Evolutionary conservation across 1,140 invertebrate genomes (phyloP).

Genomic region (Drosophila santomea): DNA sequence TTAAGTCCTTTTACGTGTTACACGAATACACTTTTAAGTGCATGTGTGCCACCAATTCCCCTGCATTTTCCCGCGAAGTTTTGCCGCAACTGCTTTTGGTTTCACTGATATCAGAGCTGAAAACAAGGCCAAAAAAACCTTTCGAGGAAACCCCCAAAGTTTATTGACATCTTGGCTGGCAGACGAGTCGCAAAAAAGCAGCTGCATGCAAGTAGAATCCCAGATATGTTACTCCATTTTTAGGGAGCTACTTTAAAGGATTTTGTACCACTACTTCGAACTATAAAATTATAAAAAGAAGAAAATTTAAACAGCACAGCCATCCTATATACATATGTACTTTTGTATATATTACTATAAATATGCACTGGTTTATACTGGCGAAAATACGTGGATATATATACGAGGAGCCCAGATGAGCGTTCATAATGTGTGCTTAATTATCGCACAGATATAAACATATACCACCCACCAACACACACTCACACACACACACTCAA

Average conservation of each 20-base stretch:
- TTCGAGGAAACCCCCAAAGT: constrained; percentile 15
- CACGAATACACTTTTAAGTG: constrained; percentile 70
- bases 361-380: not conserved
- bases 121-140: constrained; percentile 5
- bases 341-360: not conserved
- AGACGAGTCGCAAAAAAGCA: not conserved
- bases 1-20: constrained; percentile 75
- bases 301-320: not conserved
- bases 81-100: constrained; percentile 13
- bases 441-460: constrained; percentile 38
- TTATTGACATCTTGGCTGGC: constrained; percentile 22
- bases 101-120: constrained; percentile 26
- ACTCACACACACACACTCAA: not conserved
- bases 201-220: not conserved
- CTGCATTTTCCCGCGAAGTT: not conserved
- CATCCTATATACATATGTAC: constrained; percentile 6
- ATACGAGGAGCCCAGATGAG: constrained; percentile 24
- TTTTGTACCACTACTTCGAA: not conserved
- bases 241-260: too few relatives aligned
- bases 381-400: constrained; percentile 18
- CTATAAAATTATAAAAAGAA: too few relatives aligned
- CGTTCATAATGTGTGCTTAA: constrained; percentile 50
- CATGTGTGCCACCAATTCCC: constrained; percentile 7
- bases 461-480: not conserved
- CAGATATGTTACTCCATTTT: not conserved